phyloP scores from a whole-genome alignment of 2,888 invertebrate genomes.

The Caenorhabditis sulstoni region DNA sequence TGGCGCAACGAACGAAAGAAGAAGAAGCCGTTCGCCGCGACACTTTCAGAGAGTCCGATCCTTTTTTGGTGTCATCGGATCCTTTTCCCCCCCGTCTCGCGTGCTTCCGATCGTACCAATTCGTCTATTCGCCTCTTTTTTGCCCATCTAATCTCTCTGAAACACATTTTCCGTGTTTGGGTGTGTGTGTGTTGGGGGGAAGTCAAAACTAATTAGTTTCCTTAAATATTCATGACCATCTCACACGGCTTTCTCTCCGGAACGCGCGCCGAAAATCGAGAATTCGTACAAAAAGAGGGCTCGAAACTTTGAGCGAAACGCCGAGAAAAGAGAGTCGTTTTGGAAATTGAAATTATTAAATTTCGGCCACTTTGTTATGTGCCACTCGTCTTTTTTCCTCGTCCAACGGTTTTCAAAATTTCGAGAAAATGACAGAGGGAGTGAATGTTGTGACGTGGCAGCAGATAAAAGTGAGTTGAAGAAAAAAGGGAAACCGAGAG shows the following conservation, averaged over 20 bases:
- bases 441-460: conserved; percentile 14
- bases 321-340: conserved; percentile 19
- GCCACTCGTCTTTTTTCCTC: background rate
- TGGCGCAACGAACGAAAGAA: background rate
- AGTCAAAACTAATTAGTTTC: conserved; percentile 33
- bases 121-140: background rate
- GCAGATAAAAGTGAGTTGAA: conserved; percentile 14
- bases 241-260: conserved; percentile 15
- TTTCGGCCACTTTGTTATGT: conserved; percentile 50
- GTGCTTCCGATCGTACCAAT: background rate
- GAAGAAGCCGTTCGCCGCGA: conserved; percentile 12
- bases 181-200: conserved; percentile 12
- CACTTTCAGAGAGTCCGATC: background rate
- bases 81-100: too few species aligned
- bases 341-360: conserved; percentile 44
- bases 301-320: conserved; percentile 5
- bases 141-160: too few species aligned
- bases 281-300: conserved; percentile 33
- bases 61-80: background rate
- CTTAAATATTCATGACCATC: conserved; percentile 31
- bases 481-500: conserved; percentile 17
- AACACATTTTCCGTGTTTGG: conserved; percentile 10
- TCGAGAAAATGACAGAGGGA: too few species aligned
- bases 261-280: conserved; percentile 14
- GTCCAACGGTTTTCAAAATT: too few species aligned